These are phyloP conservation scores for Steatornis caripensis DNA, from an alignment of 2,113 vertebrate genomes.

Conservation along the genomic window DNA sequence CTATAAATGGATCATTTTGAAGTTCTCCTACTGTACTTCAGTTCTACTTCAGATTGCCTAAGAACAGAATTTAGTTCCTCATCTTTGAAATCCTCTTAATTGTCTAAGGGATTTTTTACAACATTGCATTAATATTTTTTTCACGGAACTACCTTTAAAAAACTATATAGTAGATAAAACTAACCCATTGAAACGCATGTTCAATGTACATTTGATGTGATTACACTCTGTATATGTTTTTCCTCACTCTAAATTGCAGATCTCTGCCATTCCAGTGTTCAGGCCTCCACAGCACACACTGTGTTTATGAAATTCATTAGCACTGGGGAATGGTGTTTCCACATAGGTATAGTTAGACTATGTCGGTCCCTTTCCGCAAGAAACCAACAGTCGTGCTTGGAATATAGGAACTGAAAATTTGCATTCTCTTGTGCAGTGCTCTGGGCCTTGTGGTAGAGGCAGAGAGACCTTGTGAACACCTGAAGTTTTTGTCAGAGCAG, in stretches of 20 bases:
- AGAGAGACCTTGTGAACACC: neutral
- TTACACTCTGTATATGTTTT: conserved; percentile 26
- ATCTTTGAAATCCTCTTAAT: neutral
- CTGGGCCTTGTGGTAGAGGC: neutral
- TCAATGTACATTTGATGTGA: conserved; percentile 23
- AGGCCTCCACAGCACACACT: neutral
- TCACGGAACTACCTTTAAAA: neutral
- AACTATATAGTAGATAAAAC: neutral
- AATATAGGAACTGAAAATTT: neutral
- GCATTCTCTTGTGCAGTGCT: neutral
- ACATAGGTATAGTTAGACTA: neutral
- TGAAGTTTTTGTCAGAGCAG: neutral
- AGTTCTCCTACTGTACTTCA: neutral
- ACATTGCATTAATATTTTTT: neutral
- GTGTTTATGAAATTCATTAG: neutral
- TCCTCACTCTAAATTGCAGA: neutral
- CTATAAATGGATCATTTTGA: neutral
- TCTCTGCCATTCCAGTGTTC: neutral
- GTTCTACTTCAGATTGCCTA: neutral
- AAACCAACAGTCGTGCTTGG: neutral
- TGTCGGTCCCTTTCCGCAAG: neutral
- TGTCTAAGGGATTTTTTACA: neutral
- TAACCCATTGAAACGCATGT: conserved; percentile 22
- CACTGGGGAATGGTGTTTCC: neutral
- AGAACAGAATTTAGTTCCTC: neutral